Percentiles rank a stretch among this genome's conserved stretches.
These are phyloP conservation scores for Colius striatus DNA, from an alignment of 2,113 vertebrate species.

Conservation along the genomic window DNA sequence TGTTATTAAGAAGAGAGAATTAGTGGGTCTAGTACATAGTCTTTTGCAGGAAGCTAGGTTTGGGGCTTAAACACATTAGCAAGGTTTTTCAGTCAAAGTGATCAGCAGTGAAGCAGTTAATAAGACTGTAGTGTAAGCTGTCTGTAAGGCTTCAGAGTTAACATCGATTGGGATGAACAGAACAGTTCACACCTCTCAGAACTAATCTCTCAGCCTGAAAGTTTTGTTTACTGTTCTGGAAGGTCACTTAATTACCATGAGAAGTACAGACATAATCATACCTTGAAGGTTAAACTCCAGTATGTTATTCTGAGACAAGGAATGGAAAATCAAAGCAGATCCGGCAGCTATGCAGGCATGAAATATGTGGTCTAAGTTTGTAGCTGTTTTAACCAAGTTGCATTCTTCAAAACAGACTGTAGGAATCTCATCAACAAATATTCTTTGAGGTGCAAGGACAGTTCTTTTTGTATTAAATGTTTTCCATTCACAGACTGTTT, in stretches of 20 bases:
- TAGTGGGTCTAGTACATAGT: background rate
- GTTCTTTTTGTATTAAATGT: background rate
- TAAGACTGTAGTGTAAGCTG: background rate
- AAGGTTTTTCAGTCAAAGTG: background rate
- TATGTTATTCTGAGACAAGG: conserved; percentile 3
- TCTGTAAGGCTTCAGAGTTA: conserved; percentile 19
- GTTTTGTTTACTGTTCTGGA: conserved; percentile 56
- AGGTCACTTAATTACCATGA: conserved; percentile 61
- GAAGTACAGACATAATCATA: conserved; percentile 32
- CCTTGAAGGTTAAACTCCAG: conserved; percentile 51
- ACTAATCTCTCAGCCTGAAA: conserved; percentile 54
- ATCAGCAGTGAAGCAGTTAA: conserved; percentile 36
- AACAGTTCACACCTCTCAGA: conserved; percentile 56
- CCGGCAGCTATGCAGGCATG: background rate
- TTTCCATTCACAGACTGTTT: background rate
- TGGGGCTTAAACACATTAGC: background rate
- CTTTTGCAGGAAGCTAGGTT: background rate
- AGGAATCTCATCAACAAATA: background rate
- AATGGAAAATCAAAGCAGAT: conserved; percentile 21
- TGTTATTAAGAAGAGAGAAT: background rate
- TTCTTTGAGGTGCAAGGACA: background rate
- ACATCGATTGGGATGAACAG: conserved; percentile 49
- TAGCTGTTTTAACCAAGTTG: background rate
- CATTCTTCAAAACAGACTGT: background rate
- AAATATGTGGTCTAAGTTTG: background rate